phyloP scores from a whole-genome alignment of 2,113 vertebrate species.

The Daubentonia madagascariensis region DNA sequence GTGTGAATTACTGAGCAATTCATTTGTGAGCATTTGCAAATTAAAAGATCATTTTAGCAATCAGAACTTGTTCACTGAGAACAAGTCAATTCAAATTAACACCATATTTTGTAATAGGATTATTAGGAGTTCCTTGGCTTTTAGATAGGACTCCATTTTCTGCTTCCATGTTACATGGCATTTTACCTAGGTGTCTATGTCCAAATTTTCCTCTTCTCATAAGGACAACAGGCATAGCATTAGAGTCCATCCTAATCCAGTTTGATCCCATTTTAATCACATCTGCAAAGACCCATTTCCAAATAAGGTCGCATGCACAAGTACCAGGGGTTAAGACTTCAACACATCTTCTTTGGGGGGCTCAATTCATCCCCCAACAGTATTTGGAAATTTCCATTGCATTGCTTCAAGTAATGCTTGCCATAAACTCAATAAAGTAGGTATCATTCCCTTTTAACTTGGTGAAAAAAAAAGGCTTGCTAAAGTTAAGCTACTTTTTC shows the following conservation, averaged over 20 bases:
- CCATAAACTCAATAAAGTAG: neutral
- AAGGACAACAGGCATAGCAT: neutral
- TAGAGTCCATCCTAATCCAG: neutral
- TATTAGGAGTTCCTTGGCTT: neutral
- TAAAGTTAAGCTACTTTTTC: neutral
- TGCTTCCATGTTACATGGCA: neutral
- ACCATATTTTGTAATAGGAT: neutral
- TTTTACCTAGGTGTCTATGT: neutral
- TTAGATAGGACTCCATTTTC: neutral
- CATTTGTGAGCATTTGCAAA: neutral
- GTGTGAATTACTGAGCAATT: neutral
- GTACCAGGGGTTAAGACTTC: neutral
- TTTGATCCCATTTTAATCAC: neutral
- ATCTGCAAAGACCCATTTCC: neutral
- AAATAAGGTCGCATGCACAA: neutral
- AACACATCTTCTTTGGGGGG: neutral
- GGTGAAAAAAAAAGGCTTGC: neutral
- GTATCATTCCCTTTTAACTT: neutral
- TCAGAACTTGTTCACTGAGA: neutral
- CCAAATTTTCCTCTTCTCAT: neutral
- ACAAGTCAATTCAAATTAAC: neutral
- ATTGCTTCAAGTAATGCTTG: neutral
- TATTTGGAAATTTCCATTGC: neutral
- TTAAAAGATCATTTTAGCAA: neutral
- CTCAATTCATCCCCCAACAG: neutral